These are phyloP conservation scores for Dynastes tityus DNA, from an alignment of 2,888 invertebrate species.

Conservation along the genomic window DNA sequence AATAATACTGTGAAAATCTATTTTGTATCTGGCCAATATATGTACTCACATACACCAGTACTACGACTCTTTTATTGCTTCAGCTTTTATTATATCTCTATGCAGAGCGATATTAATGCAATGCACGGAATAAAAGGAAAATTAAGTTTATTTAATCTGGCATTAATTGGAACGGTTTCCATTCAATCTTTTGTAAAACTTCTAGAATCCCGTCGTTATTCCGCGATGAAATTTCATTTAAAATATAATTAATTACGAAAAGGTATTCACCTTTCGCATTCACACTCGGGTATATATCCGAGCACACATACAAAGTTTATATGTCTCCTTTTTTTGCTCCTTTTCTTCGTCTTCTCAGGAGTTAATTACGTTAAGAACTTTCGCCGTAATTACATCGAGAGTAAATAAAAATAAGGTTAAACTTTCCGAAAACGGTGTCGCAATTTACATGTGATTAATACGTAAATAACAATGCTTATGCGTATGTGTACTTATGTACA, in stretches of 20 bases:
- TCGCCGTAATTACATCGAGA: slow-evolving; percentile 50
- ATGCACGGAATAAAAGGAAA: slow-evolving; percentile 33
- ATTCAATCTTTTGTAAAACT: slow-evolving; percentile 44
- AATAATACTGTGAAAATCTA: not conserved
- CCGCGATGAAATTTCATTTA: slow-evolving; percentile 39
- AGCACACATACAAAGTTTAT: slow-evolving; percentile 2
- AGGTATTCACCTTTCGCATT: slow-evolving; percentile 42
- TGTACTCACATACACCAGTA: not conserved
- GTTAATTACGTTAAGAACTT: slow-evolving; percentile 50
- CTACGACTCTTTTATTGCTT: slow-evolving; percentile 2
- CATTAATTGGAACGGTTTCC: slow-evolving; percentile 40
- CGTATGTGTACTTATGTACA: not conserved
- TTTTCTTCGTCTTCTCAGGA: slow-evolving; percentile 31
- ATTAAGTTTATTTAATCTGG: slow-evolving; percentile 37
- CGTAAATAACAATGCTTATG: slow-evolving; percentile 2
- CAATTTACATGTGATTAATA: slow-evolving; percentile 39
- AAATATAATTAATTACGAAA: slow-evolving; percentile 49
- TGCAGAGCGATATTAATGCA: slow-evolving; percentile 6
- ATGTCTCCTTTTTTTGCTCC: not conserved
- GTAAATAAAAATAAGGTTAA: slow-evolving; percentile 45
- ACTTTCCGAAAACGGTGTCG: slow-evolving; percentile 44
- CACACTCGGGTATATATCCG: slow-evolving; percentile 14
- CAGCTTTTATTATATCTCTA: not conserved
- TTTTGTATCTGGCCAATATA: not conserved
- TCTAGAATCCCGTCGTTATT: slow-evolving; percentile 34